phyloP scores from a whole-genome alignment of 35 echinoderm and acorn worm species.

The Apostichopus japonicus region DNA sequence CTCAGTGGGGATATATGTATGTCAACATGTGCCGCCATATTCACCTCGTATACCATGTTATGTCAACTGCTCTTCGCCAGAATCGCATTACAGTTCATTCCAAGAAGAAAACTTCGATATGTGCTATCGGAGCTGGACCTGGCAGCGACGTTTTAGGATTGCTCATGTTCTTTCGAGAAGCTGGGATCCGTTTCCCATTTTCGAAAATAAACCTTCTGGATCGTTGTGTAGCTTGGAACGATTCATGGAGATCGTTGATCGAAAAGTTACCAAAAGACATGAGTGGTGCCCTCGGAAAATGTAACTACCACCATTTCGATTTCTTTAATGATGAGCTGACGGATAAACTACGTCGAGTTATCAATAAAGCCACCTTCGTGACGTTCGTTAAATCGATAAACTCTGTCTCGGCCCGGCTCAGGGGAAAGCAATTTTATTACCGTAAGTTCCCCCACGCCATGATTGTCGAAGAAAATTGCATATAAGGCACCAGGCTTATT shows the following conservation, averaged over 20 bases:
- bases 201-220: conserved; percentile 27
- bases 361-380: conserved; percentile 17
- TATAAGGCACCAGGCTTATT: too few species aligned
- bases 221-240: conserved; percentile 43
- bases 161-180: too few species aligned
- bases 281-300: not conserved
- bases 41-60: conserved; percentile 23
- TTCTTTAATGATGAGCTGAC: conserved; percentile 37
- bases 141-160: too few species aligned
- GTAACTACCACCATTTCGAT: conserved; percentile 30
- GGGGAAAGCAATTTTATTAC: not conserved
- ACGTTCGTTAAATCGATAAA: conserved; percentile 33
- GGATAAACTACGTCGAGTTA: not conserved
- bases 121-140: conserved; percentile 31
- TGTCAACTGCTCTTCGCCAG: not conserved
- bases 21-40: conserved; percentile 43
- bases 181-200: conserved; percentile 8
- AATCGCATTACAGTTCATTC: not conserved
- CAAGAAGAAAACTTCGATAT: not conserved
- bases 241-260: conserved; percentile 12
- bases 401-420: conserved; percentile 36
- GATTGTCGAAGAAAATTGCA: too few species aligned
- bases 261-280: conserved; percentile 2
- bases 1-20: conserved; percentile 49
- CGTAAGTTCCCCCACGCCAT: too few species aligned